Percentiles rank a stretch among this genome's conserved stretches.
These are phyloP conservation scores for Drosophila pruinosa DNA, from an alignment of 1,140 invertebrate species.

Conservation along the genomic window DNA sequence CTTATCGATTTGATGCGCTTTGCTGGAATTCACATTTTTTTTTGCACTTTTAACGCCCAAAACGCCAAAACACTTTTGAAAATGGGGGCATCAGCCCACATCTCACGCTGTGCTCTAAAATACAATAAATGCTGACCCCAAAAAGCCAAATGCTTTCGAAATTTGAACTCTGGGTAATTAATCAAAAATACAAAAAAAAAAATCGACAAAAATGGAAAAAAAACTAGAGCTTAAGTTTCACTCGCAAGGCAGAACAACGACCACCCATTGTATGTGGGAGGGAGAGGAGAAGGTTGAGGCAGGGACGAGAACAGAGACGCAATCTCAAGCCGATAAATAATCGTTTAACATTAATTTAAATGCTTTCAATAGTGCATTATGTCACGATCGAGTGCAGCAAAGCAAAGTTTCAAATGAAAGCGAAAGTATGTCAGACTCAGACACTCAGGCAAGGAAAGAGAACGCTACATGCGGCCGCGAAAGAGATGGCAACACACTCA, in stretches of 20 bases:
- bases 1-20: conserved; percentile 30
- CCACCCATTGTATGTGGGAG: conserved; percentile 32
- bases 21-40: conserved; percentile 1
- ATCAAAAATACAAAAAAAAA: conserved; percentile 41
- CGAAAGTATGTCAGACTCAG: conserved; percentile 79
- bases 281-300: background rate
- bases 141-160: conserved; percentile 40
- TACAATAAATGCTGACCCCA: conserved; percentile 29
- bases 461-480: too few species aligned
- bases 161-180: conserved; percentile 57
- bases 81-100: conserved; percentile 29
- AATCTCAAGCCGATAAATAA: conserved; percentile 59
- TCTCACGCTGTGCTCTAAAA: conserved; percentile 1
- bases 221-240: conserved; percentile 64
- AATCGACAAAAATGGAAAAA: background rate
- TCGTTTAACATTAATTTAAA: conserved; percentile 74
- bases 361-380: conserved; percentile 56
- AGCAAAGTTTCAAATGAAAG: conserved; percentile 50
- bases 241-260: conserved; percentile 38
- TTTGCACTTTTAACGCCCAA: conserved; percentile 24
- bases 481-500: background rate
- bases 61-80: background rate
- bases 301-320: background rate
- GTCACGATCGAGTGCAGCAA: conserved; percentile 62
- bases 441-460: conserved; percentile 3